These are phyloP conservation scores for Alfaro cultratus DNA, from an alignment of 2,797 vertebrate species.

Conservation along the genomic window DNA sequence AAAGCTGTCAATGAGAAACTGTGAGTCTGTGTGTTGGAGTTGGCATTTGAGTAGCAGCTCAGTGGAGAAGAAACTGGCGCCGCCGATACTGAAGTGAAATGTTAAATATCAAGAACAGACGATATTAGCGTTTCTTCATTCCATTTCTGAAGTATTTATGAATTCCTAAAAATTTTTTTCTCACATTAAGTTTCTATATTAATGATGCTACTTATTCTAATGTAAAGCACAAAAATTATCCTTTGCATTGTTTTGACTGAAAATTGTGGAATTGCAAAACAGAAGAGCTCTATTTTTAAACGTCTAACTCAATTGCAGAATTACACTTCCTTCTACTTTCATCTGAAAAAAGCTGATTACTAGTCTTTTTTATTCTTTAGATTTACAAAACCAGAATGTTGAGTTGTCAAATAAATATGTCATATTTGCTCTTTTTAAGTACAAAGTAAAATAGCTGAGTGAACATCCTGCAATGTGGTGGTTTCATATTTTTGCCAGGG, in stretches of 20 bases:
- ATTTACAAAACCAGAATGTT: neutral
- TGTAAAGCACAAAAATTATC: neutral
- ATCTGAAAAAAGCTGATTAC: neutral
- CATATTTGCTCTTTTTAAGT: neutral
- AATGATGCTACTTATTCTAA: neutral
- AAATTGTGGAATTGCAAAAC: neutral
- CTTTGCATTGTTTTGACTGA: neutral
- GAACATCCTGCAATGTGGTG: neutral
- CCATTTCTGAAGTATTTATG: neutral
- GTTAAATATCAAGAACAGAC: neutral
- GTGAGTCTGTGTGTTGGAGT: constrained; percentile 49
- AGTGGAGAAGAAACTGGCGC: constrained; percentile 28
- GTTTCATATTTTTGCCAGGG: constrained; percentile 21
- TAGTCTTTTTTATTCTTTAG: neutral
- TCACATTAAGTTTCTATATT: neutral
- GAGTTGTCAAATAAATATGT: neutral
- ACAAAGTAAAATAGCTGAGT: neutral
- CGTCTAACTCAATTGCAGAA: neutral
- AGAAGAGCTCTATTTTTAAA: neutral
- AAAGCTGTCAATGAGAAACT: constrained; percentile 50
- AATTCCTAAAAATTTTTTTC: neutral
- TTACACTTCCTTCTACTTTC: neutral
- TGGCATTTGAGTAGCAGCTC: constrained; percentile 35
- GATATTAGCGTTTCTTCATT: neutral
- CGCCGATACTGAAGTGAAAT: constrained; percentile 4